Conservation (phyloP, 2,113 vertebrate species). For the Lycaon pictus region DNA sequence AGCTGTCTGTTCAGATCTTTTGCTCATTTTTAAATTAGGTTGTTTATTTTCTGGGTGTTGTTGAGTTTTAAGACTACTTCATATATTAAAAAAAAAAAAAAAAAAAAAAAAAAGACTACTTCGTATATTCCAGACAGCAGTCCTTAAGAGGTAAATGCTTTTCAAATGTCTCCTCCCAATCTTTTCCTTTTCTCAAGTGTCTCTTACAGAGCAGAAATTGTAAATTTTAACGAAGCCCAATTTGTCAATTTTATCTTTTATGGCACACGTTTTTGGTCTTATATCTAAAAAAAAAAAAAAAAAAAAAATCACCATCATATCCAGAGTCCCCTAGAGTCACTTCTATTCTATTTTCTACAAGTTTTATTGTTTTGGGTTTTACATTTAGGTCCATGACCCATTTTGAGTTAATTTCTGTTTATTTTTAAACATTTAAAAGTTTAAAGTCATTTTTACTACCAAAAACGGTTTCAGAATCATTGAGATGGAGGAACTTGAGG, state of each 20-base stretch:
- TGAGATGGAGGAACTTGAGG: not conserved
- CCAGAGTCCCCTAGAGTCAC: not conserved
- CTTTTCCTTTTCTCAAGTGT: not conserved
- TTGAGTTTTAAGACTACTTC: not conserved
- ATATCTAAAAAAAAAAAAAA: not conserved
- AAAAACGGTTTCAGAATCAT: not conserved
- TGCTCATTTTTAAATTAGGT: not conserved
- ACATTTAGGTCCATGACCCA: not conserved
- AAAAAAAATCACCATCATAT: not conserved
- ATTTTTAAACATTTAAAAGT: constrained; percentile 25
- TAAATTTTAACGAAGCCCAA: not conserved
- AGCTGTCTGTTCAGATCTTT: not conserved
- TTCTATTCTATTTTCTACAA: not conserved
- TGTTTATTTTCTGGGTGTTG: not conserved
- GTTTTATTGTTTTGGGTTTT: not conserved
- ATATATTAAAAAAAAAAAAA: no score
- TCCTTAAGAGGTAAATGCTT: not conserved
- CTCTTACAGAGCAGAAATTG: not conserved
- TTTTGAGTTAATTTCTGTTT: not conserved
- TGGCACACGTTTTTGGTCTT: not conserved
- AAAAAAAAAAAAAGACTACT: not conserved
- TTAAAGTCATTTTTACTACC: not conserved
- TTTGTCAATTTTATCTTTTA: not conserved
- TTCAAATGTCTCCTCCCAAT: not conserved
- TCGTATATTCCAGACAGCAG: not conserved